Conservation (phyloP, 2,113 vertebrate species). For the Coptodon bakossiorum region DNA sequence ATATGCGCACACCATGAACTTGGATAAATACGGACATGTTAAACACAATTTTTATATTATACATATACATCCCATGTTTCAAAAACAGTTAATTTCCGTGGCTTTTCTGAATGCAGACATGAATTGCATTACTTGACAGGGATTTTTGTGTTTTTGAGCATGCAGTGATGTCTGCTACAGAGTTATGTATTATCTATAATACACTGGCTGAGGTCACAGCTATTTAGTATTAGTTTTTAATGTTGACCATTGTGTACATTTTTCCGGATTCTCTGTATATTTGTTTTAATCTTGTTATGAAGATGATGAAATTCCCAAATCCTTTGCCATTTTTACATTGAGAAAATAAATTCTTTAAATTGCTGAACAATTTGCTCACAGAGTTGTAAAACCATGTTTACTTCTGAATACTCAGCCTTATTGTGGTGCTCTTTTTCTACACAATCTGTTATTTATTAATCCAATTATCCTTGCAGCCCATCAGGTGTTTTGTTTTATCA, state of each 20-base stretch:
- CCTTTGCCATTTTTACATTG: not conserved
- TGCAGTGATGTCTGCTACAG: not conserved
- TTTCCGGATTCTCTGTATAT: not conserved
- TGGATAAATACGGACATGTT: not conserved
- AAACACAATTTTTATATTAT: not conserved
- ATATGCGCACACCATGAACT: not conserved
- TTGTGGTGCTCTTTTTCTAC: not conserved
- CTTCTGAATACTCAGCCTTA: not conserved
- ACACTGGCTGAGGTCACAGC: not conserved
- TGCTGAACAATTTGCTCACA: not conserved
- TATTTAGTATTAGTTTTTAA: not conserved
- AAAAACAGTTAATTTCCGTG: not conserved
- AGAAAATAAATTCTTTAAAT: not conserved
- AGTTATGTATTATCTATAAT: not conserved
- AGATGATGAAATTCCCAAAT: not conserved
- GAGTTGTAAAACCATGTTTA: not conserved
- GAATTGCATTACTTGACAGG: not conserved
- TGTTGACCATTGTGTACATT: not conserved
- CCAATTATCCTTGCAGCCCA: fast-evolving
- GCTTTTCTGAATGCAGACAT: not conserved
- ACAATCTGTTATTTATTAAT: not conserved
- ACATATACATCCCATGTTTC: not conserved
- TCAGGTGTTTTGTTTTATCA: not conserved
- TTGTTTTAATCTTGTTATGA: not conserved
- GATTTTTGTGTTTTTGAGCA: not conserved